Evolutionary conservation across 30 jellyfish, hydroid and myxozoan species (phyloP).

Genomic region (Calvadosia cruxmelitensis): DNA sequence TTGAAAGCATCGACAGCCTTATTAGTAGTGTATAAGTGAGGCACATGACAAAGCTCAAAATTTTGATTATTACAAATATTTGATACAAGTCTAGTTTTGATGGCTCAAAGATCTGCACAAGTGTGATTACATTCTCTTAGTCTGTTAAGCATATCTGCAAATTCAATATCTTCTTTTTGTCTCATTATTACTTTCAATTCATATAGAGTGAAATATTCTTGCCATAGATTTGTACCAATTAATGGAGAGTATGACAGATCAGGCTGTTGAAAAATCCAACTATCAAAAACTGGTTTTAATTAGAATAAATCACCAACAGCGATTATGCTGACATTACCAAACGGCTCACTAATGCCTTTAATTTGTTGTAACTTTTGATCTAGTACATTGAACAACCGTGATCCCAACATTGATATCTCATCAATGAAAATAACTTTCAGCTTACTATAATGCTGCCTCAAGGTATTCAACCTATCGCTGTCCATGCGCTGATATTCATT

Average conservation of each 20-base stretch:
- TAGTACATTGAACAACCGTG: slow-evolving; percentile 2
- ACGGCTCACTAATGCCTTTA: neutral
- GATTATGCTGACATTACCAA: slow-evolving; percentile 11
- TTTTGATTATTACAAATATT: too few species aligned
- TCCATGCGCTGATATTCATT: too few species aligned
- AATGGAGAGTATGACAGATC: neutral
- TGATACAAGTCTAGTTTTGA: neutral
- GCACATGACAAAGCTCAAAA: too few species aligned
- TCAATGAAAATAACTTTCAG: slow-evolving; percentile 7
- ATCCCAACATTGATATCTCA: slow-evolving; percentile 21
- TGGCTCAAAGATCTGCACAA: neutral
- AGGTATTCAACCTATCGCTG: slow-evolving; percentile 7
- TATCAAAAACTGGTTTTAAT: slow-evolving; percentile 8
- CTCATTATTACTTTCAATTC: slow-evolving; percentile 6
- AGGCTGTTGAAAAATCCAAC: slow-evolving; percentile 10
- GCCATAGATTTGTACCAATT: slow-evolving; percentile 2
- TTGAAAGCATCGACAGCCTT: slow-evolving; percentile 1
- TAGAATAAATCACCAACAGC: slow-evolving; percentile 21
- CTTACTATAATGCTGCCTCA: neutral
- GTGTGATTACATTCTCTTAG: neutral
- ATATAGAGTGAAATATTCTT: slow-evolving; percentile 2
- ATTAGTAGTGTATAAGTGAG: slow-evolving; percentile 10
- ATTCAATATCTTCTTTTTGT: neutral
- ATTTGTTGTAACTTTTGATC: slow-evolving; percentile 6
- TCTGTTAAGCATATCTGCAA: neutral